Percentiles rank a stretch among this genome's conserved stretches.
Conservation (phyloP, 2,797 vertebrate species). For the Peromyscus aztecus region DNA sequence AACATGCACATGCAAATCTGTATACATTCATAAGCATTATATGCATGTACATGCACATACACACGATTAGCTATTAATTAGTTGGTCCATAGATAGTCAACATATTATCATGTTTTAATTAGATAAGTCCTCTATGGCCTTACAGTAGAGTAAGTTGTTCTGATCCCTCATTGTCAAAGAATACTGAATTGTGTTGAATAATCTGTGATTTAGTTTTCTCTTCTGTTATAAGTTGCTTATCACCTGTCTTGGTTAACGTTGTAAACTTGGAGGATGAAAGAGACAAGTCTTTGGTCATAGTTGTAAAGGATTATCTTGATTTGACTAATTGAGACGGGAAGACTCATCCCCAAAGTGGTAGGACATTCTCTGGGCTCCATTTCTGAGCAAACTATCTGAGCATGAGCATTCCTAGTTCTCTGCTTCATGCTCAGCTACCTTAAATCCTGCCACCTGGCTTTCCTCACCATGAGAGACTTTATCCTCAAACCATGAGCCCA, state of each 20-base stretch:
- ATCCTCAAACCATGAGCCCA: neutral
- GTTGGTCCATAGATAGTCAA: neutral
- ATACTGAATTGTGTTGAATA: neutral
- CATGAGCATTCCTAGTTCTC: neutral
- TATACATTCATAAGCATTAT: neutral
- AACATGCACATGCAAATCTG: neutral
- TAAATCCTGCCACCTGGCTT: neutral
- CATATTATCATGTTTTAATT: neutral
- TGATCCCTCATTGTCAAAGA: neutral
- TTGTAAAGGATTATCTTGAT: neutral
- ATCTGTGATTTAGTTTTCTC: neutral
- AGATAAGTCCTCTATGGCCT: neutral
- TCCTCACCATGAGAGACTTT: neutral
- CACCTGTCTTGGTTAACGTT: neutral
- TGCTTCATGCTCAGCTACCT: neutral
- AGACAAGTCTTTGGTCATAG: neutral
- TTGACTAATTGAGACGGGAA: neutral
- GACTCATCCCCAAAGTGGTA: neutral
- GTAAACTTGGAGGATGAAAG: neutral
- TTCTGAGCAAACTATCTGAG: neutral
- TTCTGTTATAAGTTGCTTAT: neutral
- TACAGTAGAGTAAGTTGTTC: neutral
- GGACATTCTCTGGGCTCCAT: neutral
- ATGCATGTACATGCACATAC: rapidly evolving
- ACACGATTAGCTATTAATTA: neutral